Evolutionary conservation across 53 echinoderm and acorn worm genomes (phyloP).

Genomic region (Actinopyga echinites): DNA sequence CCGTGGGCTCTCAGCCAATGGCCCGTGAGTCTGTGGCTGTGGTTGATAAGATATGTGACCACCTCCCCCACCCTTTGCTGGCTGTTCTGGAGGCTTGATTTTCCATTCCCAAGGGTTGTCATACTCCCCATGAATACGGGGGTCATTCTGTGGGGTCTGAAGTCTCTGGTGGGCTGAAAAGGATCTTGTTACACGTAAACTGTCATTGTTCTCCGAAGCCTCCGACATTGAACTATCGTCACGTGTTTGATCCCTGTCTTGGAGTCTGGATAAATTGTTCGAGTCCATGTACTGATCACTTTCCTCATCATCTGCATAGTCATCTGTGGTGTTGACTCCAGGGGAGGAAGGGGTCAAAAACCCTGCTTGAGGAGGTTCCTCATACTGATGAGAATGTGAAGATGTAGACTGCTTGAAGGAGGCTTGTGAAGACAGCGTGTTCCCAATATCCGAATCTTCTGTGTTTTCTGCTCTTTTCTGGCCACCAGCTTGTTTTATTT

Average conservation of each 20-base stretch:
- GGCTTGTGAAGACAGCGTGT: constrained; percentile 5
- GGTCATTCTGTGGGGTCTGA: constrained; percentile 90
- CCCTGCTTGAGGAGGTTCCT: constrained; percentile 54
- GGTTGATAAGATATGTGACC: constrained; percentile 6
- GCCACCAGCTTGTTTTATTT: constrained; percentile 58
- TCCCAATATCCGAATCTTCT: constrained; percentile 30
- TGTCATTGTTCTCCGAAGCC: constrained; percentile 52
- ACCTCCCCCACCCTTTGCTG: neutral
- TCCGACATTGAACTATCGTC: constrained; percentile 34
- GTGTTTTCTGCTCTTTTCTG: constrained; percentile 51
- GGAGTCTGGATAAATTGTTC: constrained; percentile 9
- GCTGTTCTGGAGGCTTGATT: constrained; percentile 54
- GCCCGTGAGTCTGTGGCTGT: neutral
- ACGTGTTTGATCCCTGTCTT: constrained; percentile 16
- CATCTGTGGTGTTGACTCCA: constrained; percentile 17
- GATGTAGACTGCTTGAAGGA: constrained; percentile 36
- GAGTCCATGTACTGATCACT: constrained; percentile 34
- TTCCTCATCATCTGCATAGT: constrained; percentile 17
- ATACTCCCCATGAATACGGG: constrained; percentile 84
- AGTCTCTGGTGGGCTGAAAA: constrained; percentile 60
- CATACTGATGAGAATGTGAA: constrained; percentile 57
- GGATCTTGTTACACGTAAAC: constrained; percentile 38
- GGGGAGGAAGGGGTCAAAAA: constrained; percentile 16
- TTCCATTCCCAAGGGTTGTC: constrained; percentile 99
- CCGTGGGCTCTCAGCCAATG: constrained; percentile 54